Percentiles rank a stretch among this genome's conserved stretches.
Evolutionary conservation across 1,140 invertebrate species (phyloP).

Genomic region (Diorhabda sublineata): DNA sequence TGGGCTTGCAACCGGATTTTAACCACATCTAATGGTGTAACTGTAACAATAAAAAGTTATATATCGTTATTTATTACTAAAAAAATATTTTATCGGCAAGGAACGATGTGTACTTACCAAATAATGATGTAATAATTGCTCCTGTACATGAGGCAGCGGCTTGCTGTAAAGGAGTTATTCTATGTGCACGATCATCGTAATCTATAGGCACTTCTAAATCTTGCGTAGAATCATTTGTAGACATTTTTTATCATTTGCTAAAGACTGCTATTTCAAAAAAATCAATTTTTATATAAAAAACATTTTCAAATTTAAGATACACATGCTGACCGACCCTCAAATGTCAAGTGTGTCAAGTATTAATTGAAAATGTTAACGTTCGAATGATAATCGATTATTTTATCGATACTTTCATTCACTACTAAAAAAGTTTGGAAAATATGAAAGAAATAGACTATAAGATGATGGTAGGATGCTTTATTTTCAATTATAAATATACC

Average conservation of each 20-base stretch:
- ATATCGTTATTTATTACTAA: neutral
- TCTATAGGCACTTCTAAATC: constrained; percentile 10
- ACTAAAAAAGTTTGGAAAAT: neutral
- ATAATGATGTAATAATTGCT: constrained; percentile 81
- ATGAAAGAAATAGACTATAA: neutral
- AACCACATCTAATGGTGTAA: constrained; percentile 97
- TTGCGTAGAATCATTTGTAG: neutral
- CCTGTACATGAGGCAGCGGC: constrained; percentile 85
- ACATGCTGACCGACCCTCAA: too few relatives aligned
- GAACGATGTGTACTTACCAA: constrained; percentile 59
- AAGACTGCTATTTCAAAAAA: neutral
- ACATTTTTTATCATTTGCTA: neutral
- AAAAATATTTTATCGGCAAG: neutral
- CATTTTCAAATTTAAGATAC: neutral
- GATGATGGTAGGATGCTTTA: too few relatives aligned
- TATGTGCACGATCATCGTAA: constrained; percentile 50
- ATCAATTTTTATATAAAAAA: neutral
- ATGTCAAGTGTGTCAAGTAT: too few relatives aligned
- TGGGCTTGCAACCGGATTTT: constrained; percentile 96
- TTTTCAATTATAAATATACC: neutral
- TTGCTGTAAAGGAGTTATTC: constrained; percentile 82
- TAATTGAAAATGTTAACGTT: too few relatives aligned
- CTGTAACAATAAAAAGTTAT: constrained; percentile 55
- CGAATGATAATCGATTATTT: too few relatives aligned
- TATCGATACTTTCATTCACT: too few relatives aligned